phyloP scores from a whole-genome alignment of 2,797 vertebrate species.

The Trematomus bernacchii region DNA sequence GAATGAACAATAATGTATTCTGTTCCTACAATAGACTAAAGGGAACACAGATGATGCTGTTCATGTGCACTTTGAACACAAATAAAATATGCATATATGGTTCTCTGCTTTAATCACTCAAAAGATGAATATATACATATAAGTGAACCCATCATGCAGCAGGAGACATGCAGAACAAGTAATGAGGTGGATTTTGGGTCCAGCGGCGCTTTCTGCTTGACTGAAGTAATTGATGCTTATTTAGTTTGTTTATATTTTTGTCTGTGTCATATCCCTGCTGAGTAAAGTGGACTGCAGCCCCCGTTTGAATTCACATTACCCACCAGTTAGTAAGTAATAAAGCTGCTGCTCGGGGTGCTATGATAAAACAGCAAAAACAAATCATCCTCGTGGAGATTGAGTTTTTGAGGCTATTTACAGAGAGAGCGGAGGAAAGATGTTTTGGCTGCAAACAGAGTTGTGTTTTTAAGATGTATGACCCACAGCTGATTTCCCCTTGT shows the following conservation, averaged over 20 bases:
- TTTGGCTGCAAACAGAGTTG: constrained; percentile 47
- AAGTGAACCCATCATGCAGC: constrained; percentile 10
- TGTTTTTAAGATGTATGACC: constrained; percentile 58
- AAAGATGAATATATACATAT: background rate
- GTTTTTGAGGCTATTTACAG: constrained; percentile 44
- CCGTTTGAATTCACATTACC: constrained; percentile 50
- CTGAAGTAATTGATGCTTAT: constrained; percentile 36
- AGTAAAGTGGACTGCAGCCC: constrained; percentile 33
- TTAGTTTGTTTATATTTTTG: constrained; percentile 55
- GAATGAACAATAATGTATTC: constrained; percentile 39
- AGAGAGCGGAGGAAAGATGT: constrained; percentile 1
- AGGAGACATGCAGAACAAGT: constrained; percentile 7
- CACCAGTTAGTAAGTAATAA: constrained; percentile 30
- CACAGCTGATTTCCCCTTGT: constrained; percentile 47
- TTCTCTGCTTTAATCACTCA: constrained; percentile 7
- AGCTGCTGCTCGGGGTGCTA: background rate
- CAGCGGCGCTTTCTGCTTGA: constrained; percentile 15
- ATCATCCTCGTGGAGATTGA: constrained; percentile 24
- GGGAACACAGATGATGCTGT: constrained; percentile 8
- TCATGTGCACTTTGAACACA: constrained; percentile 5
- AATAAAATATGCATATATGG: constrained; percentile 25
- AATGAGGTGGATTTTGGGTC: constrained; percentile 24
- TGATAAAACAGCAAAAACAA: constrained; percentile 1
- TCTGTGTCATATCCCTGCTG: constrained; percentile 39
- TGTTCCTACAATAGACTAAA: constrained; percentile 5